A percentile compares a stretch with the other conserved stretches of the same genome.
These are phyloP conservation scores for Ectropis grisescens DNA, from an alignment of 1,140 invertebrate species.

Conservation along the genomic window DNA sequence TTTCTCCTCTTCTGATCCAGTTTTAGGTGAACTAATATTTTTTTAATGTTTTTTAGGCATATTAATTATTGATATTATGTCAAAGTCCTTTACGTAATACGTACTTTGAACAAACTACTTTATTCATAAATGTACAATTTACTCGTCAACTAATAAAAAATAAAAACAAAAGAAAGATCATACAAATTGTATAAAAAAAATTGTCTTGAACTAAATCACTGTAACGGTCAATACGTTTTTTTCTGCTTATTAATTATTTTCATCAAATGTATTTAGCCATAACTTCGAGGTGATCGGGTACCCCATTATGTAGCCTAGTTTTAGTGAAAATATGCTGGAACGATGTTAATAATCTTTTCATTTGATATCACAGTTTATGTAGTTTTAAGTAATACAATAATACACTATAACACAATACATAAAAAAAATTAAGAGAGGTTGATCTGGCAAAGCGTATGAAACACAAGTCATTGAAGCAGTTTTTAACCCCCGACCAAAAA, in stretches of 20 bases:
- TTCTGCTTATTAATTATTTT: neutral
- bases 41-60: neutral
- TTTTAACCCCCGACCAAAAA: too few species aligned
- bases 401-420: too few species aligned
- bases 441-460: too few species aligned
- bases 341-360: conserved; percentile 10
- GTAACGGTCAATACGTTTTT: neutral
- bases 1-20: neutral
- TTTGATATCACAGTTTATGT: conserved; percentile 14
- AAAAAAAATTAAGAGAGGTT: too few species aligned
- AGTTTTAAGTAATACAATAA: conserved; percentile 16
- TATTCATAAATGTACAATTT: too few species aligned
- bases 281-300: neutral
- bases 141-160: too few species aligned
- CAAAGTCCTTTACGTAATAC: too few species aligned
- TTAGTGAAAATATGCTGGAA: conserved; percentile 14
- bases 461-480: too few species aligned
- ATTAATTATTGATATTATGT: neutral
- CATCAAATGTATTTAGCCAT: neutral
- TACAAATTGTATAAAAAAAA: neutral
- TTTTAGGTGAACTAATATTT: neutral
- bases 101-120: too few species aligned
- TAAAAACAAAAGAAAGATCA: too few species aligned
- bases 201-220: neutral
- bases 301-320: neutral